phyloP scores from a whole-genome alignment of 2,888 invertebrate genomes.

The Eupsilia transversa region DNA sequence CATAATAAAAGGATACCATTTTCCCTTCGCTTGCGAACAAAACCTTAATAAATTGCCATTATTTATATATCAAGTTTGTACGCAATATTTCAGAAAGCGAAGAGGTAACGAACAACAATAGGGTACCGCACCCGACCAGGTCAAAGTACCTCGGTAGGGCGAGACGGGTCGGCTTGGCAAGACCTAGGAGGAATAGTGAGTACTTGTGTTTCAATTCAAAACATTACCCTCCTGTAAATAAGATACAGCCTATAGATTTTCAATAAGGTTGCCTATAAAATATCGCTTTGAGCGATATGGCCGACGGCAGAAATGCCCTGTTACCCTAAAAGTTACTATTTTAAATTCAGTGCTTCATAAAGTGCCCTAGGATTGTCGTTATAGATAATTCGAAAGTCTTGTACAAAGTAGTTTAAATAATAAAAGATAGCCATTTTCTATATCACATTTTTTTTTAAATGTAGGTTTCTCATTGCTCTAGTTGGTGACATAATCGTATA shows the following conservation, averaged over 20 bases:
- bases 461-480: background rate
- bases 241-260: background rate
- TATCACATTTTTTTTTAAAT: background rate
- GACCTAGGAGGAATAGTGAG: slow-evolving; percentile 82
- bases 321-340: background rate
- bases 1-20: background rate
- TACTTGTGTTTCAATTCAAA: slow-evolving; percentile 46
- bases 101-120: slow-evolving; percentile 75
- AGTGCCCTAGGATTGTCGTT: background rate
- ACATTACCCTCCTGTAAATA: slow-evolving; percentile 8
- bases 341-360: background rate
- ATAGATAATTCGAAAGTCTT: background rate
- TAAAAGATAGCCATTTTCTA: slow-evolving; percentile 1
- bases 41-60: background rate
- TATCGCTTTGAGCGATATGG: background rate
- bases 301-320: background rate
- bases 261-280: background rate
- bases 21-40: slow-evolving; percentile 36
- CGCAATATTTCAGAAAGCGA: slow-evolving; percentile 78
- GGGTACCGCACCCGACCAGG: slow-evolving; percentile 68
- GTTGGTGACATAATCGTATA: background rate
- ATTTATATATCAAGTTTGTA: slow-evolving; percentile 24
- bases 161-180: slow-evolving; percentile 82
- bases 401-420: background rate
- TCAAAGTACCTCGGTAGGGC: slow-evolving; percentile 85